Percentiles rank a stretch among this genome's conserved stretches.
Conservation (phyloP, 2,113 vertebrate genomes). For the Pollachius pollachius region DNA sequence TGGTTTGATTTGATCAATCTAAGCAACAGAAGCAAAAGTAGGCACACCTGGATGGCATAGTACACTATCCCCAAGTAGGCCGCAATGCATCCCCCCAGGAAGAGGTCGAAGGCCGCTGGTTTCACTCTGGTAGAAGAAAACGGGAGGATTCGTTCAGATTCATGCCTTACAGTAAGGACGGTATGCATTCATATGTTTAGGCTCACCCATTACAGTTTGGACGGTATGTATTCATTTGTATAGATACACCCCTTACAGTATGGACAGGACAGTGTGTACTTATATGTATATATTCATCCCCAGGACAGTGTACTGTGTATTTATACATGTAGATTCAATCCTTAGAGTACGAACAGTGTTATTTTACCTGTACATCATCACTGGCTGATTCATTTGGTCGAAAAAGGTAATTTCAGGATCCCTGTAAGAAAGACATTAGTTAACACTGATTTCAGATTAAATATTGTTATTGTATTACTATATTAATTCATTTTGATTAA, state of each 20-base stretch:
- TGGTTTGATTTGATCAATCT: too few species aligned
- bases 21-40: too few species aligned
- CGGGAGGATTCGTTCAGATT: background rate
- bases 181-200: background rate
- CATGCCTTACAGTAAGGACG: background rate
- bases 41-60: constrained; percentile 70
- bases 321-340: too few species aligned
- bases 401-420: constrained; percentile 77
- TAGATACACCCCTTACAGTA: too few species aligned
- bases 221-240: too few species aligned
- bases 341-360: background rate
- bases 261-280: too few species aligned
- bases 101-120: constrained; percentile 78
- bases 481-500: background rate
- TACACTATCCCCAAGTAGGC: constrained; percentile 75
- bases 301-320: background rate
- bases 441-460: background rate
- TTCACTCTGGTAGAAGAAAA: constrained; percentile 68
- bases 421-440: constrained; percentile 42
- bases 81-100: constrained; percentile 74
- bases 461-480: background rate
- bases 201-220: too few species aligned
- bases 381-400: constrained; percentile 75
- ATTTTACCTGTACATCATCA: constrained; percentile 76
- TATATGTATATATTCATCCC: too few species aligned